Conservation (phyloP, 2,797 vertebrate species). For the Thunnus albacares region DNA sequence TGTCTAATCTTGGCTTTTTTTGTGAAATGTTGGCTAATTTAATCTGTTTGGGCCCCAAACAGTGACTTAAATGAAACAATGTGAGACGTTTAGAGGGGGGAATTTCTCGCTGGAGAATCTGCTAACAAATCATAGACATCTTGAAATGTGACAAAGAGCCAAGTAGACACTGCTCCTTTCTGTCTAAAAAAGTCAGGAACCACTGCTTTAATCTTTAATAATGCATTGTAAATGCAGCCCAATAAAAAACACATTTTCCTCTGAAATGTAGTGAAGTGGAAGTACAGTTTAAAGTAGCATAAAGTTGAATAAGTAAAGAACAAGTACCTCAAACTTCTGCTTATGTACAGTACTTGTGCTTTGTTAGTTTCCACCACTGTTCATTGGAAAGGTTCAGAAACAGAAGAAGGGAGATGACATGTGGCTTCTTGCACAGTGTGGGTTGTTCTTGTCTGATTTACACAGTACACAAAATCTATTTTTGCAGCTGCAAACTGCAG, state of each 20-base stretch:
- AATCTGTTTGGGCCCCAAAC: too few species aligned
- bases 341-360: not conserved
- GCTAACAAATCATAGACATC: not conserved
- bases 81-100: too few species aligned
- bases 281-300: not conserved
- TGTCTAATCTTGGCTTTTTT: too few species aligned
- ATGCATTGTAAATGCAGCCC: not conserved
- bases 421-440: not conserved
- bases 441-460: slow-evolving; percentile 17
- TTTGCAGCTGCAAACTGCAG: slow-evolving; percentile 56
- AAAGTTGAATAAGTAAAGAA: not conserved
- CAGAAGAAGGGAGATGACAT: not conserved
- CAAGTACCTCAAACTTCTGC: not conserved
- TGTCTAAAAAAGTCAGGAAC: too few species aligned
- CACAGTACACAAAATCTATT: slow-evolving; percentile 49
- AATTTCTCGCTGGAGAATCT: not conserved
- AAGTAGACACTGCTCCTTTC: too few species aligned
- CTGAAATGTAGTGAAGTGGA: not conserved
- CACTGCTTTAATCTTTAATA: too few species aligned
- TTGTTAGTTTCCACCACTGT: not conserved
- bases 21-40: too few species aligned
- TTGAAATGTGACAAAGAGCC: not conserved
- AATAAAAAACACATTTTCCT: not conserved
- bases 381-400: slow-evolving; percentile 1
- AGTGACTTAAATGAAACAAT: too few species aligned